Evolutionary conservation across 2,888 invertebrate genomes (phyloP).

Genomic region (Bembecia ichneumoniformis): DNA sequence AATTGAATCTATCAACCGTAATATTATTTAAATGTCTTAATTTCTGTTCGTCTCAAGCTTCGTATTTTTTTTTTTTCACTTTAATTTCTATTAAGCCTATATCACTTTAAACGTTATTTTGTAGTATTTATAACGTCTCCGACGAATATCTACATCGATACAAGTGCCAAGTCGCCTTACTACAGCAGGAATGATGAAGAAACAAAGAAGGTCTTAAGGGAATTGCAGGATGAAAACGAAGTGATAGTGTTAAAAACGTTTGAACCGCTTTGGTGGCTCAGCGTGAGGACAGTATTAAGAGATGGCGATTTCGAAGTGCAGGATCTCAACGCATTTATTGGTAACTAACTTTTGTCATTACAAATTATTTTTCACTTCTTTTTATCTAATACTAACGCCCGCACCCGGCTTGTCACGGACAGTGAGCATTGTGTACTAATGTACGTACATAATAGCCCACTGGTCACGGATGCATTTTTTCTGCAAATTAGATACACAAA

Average conservation of each 20-base stretch:
- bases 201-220: slow-evolving; percentile 19
- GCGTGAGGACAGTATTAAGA: slow-evolving; percentile 48
- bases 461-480: too few species aligned
- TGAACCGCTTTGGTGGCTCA: slow-evolving; percentile 51
- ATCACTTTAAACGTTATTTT: slow-evolving; percentile 36
- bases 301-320: slow-evolving; percentile 65
- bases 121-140: slow-evolving; percentile 72
- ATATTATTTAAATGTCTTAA: too few species aligned
- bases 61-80: too few species aligned
- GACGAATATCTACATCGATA: slow-evolving; percentile 67
- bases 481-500: too few species aligned
- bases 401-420: too few species aligned
- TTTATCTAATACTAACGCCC: too few species aligned
- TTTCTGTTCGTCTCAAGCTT: too few species aligned
- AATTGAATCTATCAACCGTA: too few species aligned
- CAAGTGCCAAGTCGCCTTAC: slow-evolving; percentile 50
- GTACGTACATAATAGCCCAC: too few species aligned
- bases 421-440: too few species aligned
- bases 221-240: slow-evolving; percentile 21
- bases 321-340: slow-evolving; percentile 64
- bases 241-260: slow-evolving; percentile 45
- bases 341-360: slow-evolving; percentile 28
- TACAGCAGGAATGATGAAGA: slow-evolving; percentile 62
- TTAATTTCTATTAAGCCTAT: slow-evolving; percentile 5
- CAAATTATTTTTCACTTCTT: too few species aligned